Evolutionary conservation across 1,140 invertebrate genomes (phyloP).

Genomic region (Cataglyphis hispanica): DNA sequence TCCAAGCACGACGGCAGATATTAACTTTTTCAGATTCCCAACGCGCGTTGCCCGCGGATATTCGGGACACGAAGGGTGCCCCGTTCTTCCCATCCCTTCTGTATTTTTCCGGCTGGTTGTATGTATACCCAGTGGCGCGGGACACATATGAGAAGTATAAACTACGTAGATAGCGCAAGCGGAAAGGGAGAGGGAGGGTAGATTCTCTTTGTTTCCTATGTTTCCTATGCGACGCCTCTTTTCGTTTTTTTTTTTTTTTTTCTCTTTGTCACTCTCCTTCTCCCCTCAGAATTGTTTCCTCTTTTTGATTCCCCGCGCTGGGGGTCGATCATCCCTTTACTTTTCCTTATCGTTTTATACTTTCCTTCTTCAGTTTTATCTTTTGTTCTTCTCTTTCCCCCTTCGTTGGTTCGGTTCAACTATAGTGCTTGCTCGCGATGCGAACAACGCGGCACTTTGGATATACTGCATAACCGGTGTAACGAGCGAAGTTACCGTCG

Average conservation of each 20-base stretch:
- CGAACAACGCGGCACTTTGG: constrained; percentile 58
- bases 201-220: constrained; percentile 46
- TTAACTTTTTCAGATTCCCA: constrained; percentile 83
- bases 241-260: constrained; percentile 23
- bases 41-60: constrained; percentile 78
- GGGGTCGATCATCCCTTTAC: not conserved
- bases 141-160: constrained; percentile 72
- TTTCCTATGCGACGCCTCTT: constrained; percentile 49
- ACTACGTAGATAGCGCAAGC: constrained; percentile 70
- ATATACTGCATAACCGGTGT: constrained; percentile 51
- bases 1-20: constrained; percentile 81
- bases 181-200: not conserved
- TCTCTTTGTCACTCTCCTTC: not conserved
- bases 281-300: not conserved
- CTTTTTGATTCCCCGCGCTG: not conserved
- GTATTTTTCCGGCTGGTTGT: not conserved
- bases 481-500: constrained; percentile 69
- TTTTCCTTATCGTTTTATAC: not conserved
- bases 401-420: not conserved
- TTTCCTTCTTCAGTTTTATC: not conserved
- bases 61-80: constrained; percentile 64
- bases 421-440: constrained; percentile 20
- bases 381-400: not conserved
- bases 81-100: not conserved
- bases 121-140: constrained; percentile 23